Evolutionary conservation across 1,140 invertebrate species (phyloP), one percentile per base, ranked within the genome.

Genomic region (Cecropterus lyciades): DNA sequence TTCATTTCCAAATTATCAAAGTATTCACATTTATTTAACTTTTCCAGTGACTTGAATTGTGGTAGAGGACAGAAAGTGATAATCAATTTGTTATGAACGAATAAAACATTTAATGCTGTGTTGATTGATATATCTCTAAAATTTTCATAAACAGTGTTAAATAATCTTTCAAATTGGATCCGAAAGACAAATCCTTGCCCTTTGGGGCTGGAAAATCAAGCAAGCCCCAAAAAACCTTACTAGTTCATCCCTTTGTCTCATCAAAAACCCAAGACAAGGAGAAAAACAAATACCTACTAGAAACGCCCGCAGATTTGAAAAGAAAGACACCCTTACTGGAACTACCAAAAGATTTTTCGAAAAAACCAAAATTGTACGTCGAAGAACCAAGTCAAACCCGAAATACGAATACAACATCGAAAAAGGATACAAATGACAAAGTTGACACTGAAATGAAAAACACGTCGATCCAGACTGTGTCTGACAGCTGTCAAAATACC

Each of bases 91-190:
- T n/a, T n/a, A n/a, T n/a, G 20, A 24, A 24, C 20, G 5, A 24
- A 24, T 24, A 24, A 24, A 24, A 24, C 20, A 24, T 24, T 24
- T 24, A 5, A 24, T 5, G 1, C 1, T 5, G 20, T 5, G 20
- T 24, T 24, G 20, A 24, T 1, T 24, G 20, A 3, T 27, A 16
- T 33, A 33, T 4, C 13, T 43, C n/a, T 16, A 15, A 30, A 1
- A 10, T 57, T 55, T 45, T 45, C 0, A 37, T 14, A 45, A 33
- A n/a, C 1, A 64, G 53, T 14, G 65, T 37, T 45, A 5, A 33
- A 48, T 74, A 85, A 82, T 48, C 73, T 64, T 63, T 73, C 87
- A 89, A 87, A 87, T 89, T 89, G 87, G 87, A 86, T 87, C 68
- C 84, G 63, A 75, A 40, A 73, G 60, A 45, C 11, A 48, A 43